Base-by-base conservation (phyloP, 2,888 invertebrate genomes). In the Enchytraeus crypticus region DNA sequence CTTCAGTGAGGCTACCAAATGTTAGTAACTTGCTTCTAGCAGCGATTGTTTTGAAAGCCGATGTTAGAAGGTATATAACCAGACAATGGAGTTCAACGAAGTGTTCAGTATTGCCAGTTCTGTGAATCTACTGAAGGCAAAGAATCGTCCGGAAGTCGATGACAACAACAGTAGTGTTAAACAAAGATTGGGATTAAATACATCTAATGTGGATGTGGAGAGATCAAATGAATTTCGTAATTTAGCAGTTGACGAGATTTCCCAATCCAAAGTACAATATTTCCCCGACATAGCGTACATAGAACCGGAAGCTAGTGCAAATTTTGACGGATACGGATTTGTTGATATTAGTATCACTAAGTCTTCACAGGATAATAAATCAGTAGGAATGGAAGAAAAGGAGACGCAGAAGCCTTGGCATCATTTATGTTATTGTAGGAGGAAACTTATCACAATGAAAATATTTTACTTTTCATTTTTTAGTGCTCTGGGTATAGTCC, bases 401-500 rank as follows among this genome's bases (percentile, higher is more conserved):
- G 11, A 23, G n/a, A 14, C 49, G 5, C 21, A 49, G 26, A 8
- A 11, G 21, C n/a, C 8, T 8, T 49, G 49, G 49, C 49, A 8
- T n/a, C 21, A 23, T 18, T 27, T 54, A n/a, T 54, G 54, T 26
- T 27, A 38, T 14, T 54, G 54, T 38, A 32, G 34, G 34, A 21
- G 54, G 30, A 30, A 58, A 21, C 54, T 64, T 43, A 30, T 64
- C n/a, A 43, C 55, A 14, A 34, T 47, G 30, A 66, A 66, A 30
- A 21, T 64, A 8, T 65, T 64, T 32, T 66, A 60, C 46, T 62
- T 66, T 47, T 26, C 59, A 1, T 66, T 66, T 60, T 21, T 59
- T 14, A 61, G 65, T 14, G 63, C 53, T 5, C 33, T 65, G 5
- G 63, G 62, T 2, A 43, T 59, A 38, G 32, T 65, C n/a, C 29